phyloP scores from a whole-genome alignment of 2,888 invertebrate species.

The Microplitis manilae region DNA sequence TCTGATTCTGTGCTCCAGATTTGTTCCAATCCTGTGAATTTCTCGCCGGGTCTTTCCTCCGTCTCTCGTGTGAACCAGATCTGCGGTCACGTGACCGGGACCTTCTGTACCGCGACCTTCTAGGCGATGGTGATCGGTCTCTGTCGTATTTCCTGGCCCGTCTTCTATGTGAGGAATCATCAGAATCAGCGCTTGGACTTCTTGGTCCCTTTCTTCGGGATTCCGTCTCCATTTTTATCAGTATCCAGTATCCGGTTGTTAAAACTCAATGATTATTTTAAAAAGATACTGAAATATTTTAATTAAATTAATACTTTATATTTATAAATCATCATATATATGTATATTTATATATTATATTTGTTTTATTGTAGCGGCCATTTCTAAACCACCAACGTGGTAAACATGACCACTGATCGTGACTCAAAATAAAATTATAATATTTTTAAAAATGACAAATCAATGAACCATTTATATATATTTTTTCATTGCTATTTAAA shows the following conservation, averaged over 20 bases:
- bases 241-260: not conserved
- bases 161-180: slow-evolving; percentile 65
- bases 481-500: not conserved
- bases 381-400: slow-evolving; percentile 27
- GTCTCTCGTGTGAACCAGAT: slow-evolving; percentile 64
- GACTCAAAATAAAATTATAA: not conserved
- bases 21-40: slow-evolving; percentile 64
- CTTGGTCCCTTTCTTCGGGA: slow-evolving; percentile 64
- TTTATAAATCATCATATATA: not conserved
- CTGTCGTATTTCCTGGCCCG: slow-evolving; percentile 67
- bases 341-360: not conserved
- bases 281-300: not conserved
- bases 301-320: too few relatives aligned
- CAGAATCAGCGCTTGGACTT: slow-evolving; percentile 66
- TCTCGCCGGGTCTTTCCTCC: slow-evolving; percentile 62
- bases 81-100: slow-evolving; percentile 65
- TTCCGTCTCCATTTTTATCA: slow-evolving; percentile 58
- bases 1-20: slow-evolving; percentile 51
- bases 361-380: slow-evolving; percentile 1
- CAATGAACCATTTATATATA: not conserved
- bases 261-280: not conserved
- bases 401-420: slow-evolving; percentile 13
- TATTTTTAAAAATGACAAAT: not conserved
- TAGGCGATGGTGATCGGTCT: slow-evolving; percentile 62
- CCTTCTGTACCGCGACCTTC: slow-evolving; percentile 65